These are phyloP conservation scores for Andrena fulva DNA, from an alignment of 2,888 invertebrate species.

Conservation along the genomic window DNA sequence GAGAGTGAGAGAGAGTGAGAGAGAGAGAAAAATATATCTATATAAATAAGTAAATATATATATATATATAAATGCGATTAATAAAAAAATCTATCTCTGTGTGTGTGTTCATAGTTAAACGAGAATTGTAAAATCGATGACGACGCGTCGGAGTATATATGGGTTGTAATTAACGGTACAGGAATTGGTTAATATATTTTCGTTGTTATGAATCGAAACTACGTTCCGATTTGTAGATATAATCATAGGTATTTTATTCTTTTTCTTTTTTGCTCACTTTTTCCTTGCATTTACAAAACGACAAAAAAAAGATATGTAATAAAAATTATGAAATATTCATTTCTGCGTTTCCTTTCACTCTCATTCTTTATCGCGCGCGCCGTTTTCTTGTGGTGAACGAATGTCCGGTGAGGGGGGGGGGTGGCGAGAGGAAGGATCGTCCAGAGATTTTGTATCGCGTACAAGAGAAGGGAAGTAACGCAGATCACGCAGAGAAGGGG, in stretches of 20 bases:
- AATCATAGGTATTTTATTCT: constrained; percentile 58
- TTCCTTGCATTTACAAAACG: constrained; percentile 53
- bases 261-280: constrained; percentile 59
- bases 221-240: constrained; percentile 57
- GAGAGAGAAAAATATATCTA: constrained; percentile 5
- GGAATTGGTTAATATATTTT: constrained; percentile 62
- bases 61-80: constrained; percentile 35
- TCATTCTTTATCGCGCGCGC: constrained; percentile 41
- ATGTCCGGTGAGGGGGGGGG: background rate
- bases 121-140: constrained; percentile 50
- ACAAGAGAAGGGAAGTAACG: background rate
- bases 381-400: constrained; percentile 1
- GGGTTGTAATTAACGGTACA: constrained; percentile 58
- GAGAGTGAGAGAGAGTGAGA: background rate
- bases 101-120: constrained; percentile 56
- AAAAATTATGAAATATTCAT: constrained; percentile 64
- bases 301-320: constrained; percentile 58
- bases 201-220: constrained; percentile 55
- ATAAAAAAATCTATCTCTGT: constrained; percentile 39
- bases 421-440: background rate
- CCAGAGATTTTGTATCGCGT: background rate
- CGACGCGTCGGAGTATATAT: constrained; percentile 47
- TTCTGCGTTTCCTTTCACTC: constrained; percentile 57
- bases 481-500: background rate
- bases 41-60: constrained; percentile 5